Percentiles rank a stretch among this genome's conserved stretches.
phyloP scores from a whole-genome alignment of 2,113 vertebrate genomes.

The Etia nguti region DNA sequence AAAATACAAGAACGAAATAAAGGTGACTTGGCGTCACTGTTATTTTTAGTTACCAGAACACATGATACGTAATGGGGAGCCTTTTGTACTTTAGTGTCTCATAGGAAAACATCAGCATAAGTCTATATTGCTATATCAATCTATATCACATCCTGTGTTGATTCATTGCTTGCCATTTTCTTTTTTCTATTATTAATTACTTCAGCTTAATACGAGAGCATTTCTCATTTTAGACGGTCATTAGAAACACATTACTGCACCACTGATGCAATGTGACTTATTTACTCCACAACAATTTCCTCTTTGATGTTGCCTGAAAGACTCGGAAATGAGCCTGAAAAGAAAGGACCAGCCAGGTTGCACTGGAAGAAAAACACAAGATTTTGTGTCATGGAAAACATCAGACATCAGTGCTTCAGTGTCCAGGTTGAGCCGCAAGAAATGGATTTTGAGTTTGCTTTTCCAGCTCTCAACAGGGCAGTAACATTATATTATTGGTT shows the following conservation, averaged over 20 bases:
- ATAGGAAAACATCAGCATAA: conserved; percentile 47
- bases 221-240: conserved; percentile 62
- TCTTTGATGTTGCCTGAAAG: conserved; percentile 25
- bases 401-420: not conserved
- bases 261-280: conserved; percentile 55
- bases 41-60: not conserved
- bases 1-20: not conserved
- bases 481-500: conserved; percentile 32
- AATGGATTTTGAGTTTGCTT: conserved; percentile 44
- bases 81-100: not conserved
- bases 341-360: not conserved
- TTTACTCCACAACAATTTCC: conserved; percentile 57
- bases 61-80: not conserved
- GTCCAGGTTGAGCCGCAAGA: not conserved
- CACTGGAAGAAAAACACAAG: not conserved
- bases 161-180: conserved; percentile 29
- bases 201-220: conserved; percentile 48
- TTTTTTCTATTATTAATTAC: conserved; percentile 64
- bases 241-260: conserved; percentile 70
- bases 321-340: conserved; percentile 29
- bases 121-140: conserved; percentile 30
- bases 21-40: not conserved
- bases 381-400: conserved; percentile 7
- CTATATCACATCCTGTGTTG: conserved; percentile 18
- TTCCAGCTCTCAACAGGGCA: conserved; percentile 37